A percentile compares a stretch with the other conserved stretches of the same genome.
Evolutionary conservation across 2,113 vertebrate species (phyloP).

Genomic region (Nothobranchius kuhntae): DNA sequence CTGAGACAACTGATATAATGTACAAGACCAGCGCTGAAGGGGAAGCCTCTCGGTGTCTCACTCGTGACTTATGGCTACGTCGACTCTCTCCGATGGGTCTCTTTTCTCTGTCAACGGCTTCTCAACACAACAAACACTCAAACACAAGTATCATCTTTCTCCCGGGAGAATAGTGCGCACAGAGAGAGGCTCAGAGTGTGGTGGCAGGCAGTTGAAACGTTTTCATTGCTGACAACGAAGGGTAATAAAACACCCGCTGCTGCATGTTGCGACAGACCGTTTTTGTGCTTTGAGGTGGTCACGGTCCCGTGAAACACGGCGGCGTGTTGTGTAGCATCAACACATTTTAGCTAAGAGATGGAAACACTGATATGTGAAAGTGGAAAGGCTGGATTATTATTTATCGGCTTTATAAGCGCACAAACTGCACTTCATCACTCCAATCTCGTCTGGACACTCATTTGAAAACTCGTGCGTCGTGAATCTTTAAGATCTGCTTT

Average conservation of each 20-base stretch:
- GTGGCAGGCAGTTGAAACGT: constrained; percentile 66
- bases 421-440: constrained; percentile 25
- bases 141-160: constrained; percentile 72
- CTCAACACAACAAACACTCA: constrained; percentile 75
- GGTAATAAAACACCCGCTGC: constrained; percentile 66
- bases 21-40: constrained; percentile 57
- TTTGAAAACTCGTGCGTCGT: constrained; percentile 47
- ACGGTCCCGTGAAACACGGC: constrained; percentile 44
- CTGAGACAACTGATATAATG: constrained; percentile 55
- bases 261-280: constrained; percentile 63
- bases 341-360: constrained; percentile 28
- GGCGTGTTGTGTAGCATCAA: constrained; percentile 40
- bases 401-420: constrained; percentile 8
- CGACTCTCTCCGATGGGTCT: constrained; percentile 54
- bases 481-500: constrained; percentile 35
- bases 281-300: constrained; percentile 38
- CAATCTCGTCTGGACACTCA: constrained; percentile 20
- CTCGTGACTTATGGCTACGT: constrained; percentile 69
- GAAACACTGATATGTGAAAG: constrained; percentile 26
- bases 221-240: constrained; percentile 69
- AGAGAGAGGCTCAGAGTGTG: constrained; percentile 61
- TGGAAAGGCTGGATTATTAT: constrained; percentile 20
- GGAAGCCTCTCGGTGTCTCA: constrained; percentile 56
- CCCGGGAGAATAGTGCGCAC: constrained; percentile 57
- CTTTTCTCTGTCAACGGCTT: constrained; percentile 66